A percentile compares a stretch with the other conserved stretches of the same genome.
These are phyloP conservation scores for Helicorthomorpha holstii DNA, from an alignment of 1,140 invertebrate species.

Conservation along the genomic window DNA sequence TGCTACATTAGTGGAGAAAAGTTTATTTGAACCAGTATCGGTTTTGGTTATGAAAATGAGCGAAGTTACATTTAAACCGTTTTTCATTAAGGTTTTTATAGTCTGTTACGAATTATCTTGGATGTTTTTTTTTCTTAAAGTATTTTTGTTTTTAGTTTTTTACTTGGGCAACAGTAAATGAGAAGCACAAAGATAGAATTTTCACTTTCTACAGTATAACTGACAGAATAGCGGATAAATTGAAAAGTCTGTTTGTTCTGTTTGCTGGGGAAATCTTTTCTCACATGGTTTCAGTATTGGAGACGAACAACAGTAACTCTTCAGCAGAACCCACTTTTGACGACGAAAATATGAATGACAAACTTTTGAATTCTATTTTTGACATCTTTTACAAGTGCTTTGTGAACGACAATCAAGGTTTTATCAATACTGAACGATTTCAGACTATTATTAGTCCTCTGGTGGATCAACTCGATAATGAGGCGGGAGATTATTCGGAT, in stretches of 20 bases:
- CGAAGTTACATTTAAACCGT: constrained; percentile 65
- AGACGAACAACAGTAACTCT: constrained; percentile 9
- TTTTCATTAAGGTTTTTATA: constrained; percentile 47
- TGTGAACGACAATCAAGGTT: constrained; percentile 55
- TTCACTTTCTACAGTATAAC: constrained; percentile 65
- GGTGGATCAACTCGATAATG: too few relatives aligned
- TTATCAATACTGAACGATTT: constrained; percentile 68
- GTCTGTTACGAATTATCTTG: neutral
- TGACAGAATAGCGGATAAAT: constrained; percentile 51
- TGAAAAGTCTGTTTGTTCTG: constrained; percentile 73
- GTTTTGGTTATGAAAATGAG: constrained; percentile 68
- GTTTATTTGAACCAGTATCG: constrained; percentile 52
- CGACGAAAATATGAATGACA: constrained; percentile 17
- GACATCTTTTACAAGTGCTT: constrained; percentile 59
- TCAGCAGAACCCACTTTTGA: neutral
- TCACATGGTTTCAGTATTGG: constrained; percentile 51
- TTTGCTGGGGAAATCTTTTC: constrained; percentile 72
- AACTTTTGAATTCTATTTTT: constrained; percentile 47
- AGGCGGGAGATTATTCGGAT: constrained; percentile 30
- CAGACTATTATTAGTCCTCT: constrained; percentile 63
- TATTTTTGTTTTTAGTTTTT: constrained; percentile 34
- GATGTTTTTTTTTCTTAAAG: neutral
- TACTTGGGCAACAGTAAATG: constrained; percentile 44
- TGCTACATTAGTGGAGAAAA: constrained; percentile 41
- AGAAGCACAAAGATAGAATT: constrained; percentile 41